phyloP scores from a whole-genome alignment of 1,140 invertebrate genomes.

The Microplitis demolitor region DNA sequence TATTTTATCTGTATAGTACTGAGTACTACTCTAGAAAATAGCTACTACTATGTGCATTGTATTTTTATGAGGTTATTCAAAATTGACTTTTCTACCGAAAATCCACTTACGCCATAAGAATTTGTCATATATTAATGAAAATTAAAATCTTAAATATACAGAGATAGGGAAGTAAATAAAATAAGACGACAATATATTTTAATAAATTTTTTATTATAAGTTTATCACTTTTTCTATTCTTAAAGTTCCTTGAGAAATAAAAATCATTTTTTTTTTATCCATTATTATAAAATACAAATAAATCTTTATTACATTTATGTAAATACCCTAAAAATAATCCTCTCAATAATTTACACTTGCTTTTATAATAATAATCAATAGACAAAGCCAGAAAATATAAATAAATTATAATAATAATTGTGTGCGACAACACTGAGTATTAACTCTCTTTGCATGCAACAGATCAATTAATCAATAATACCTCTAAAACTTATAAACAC shows the following conservation, averaged over 20 bases:
- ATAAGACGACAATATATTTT: background rate
- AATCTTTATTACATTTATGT: background rate
- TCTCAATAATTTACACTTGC: background rate
- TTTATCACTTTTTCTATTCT: background rate
- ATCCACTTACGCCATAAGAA: too few species aligned
- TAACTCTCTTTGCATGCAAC: too few species aligned
- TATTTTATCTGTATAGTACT: too few species aligned
- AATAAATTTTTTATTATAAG: slow-evolving; percentile 21
- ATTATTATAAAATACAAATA: slow-evolving; percentile 24
- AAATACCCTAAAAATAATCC: slow-evolving; percentile 16
- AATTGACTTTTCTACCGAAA: too few species aligned
- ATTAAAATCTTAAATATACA: background rate
- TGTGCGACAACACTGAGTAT: background rate
- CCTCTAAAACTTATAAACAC: too few species aligned
- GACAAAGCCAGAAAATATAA: background rate
- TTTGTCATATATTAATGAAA: background rate
- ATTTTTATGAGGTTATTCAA: too few species aligned
- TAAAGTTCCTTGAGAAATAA: slow-evolving; percentile 26
- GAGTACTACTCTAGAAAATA: too few species aligned
- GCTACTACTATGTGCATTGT: too few species aligned
- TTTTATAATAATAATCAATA: background rate
- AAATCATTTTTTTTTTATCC: slow-evolving; percentile 1
- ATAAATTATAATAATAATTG: background rate
- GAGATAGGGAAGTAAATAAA: background rate
- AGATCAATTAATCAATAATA: too few species aligned